Conservation (phyloP, 1,140 invertebrate species). For the Anagrus nilaparvatae region DNA sequence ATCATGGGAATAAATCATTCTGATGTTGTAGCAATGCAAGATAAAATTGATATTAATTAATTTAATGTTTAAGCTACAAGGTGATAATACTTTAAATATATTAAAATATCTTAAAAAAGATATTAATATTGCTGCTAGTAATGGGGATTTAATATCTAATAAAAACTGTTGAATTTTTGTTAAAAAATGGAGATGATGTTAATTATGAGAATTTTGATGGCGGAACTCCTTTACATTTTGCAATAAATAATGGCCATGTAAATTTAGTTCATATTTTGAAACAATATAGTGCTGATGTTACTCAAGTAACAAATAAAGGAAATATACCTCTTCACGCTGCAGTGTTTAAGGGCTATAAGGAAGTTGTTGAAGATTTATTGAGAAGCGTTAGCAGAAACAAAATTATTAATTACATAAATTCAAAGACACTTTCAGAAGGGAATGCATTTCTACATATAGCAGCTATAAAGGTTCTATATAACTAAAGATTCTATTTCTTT, state of each 20-base stretch:
- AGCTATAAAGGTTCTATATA: constrained; percentile 5
- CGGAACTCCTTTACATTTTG: constrained; percentile 9
- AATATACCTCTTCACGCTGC: constrained; percentile 61
- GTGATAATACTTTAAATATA: no score
- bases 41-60: not conserved
- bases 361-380: constrained; percentile 52
- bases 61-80: no score
- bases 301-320: constrained; percentile 34
- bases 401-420: constrained; percentile 24
- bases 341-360: constrained; percentile 53
- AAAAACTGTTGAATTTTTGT: constrained; percentile 1
- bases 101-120: no score
- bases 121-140: no score
- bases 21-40: not conserved
- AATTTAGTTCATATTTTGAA: constrained; percentile 46
- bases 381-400: constrained; percentile 42
- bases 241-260: constrained; percentile 7
- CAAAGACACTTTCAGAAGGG: constrained; percentile 1
- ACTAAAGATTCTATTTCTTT: constrained; percentile 8
- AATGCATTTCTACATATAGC: constrained; percentile 12
- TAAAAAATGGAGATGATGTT: constrained; percentile 5
- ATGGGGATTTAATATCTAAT: not conserved
- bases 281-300: constrained; percentile 39
- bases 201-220: constrained; percentile 12
- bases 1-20: not conserved